Evolutionary conservation across 2,113 vertebrate genomes (phyloP), one percentile per base, ranked within the genome.

Genomic region (Perognathus longimembris): DNA sequence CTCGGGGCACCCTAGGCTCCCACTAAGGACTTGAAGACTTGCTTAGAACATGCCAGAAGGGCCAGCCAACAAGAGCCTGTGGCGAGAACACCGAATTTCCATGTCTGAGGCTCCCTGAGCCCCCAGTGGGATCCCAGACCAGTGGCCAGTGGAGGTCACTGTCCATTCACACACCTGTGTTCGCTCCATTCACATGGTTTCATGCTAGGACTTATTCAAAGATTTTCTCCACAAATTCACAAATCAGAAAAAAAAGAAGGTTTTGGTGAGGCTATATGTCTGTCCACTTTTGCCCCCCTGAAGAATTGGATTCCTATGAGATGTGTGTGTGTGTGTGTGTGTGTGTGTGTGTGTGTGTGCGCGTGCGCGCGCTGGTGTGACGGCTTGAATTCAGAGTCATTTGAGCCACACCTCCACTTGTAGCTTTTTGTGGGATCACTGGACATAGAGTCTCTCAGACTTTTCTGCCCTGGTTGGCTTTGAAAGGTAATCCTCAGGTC

Each of bases 161-260:
- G 0, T 21, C 74, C 2, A 2, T 22, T 7, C 28, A 30, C 30
- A 61, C 4, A 30, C 7, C 6, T 34, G 22, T 70, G 1, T 21
- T 22, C 18, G 21, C 18, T 77, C 75, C 70, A 15, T 91, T 88
- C 76, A 61, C n/a, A 61, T 0, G 8, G 38, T 21, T 66, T 92
- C 45, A 24, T 8, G 38, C 42, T 24, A 69, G 69, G 67, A 70
- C 22, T 54, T 64, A 6, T 22, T 74, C 42, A 67, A 86, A 38
- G 22, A 75, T 54, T 36, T 93, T 63, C 64, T 7, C 32, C 26
- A 76, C 10, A 75, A 66, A 38, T 59, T 76, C 6, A 40, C 10
- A 74, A 90, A 50, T 71, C 10, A 90, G 63, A 66, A 71, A 69
- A 30, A 24, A 66, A 71, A 69, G 24, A 24, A 17, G 8, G 67